Evolutionary conservation across 2,113 vertebrate genomes (phyloP).

Genomic region (Micronisus gabar): DNA sequence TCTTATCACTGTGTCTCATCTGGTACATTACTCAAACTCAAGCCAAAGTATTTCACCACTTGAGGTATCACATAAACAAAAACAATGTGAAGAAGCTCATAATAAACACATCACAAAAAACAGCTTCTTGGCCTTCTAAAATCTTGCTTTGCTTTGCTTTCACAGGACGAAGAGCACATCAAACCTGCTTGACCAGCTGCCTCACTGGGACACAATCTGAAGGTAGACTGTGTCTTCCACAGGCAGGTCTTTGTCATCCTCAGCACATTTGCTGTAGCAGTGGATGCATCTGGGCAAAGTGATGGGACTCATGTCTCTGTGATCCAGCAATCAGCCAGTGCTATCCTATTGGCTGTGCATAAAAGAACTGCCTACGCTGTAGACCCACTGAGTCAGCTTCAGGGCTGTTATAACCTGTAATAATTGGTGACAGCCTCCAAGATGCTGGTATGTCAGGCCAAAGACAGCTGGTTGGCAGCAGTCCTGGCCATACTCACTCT

Average conservation of each 20-base stretch:
- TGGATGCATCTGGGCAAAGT: neutral
- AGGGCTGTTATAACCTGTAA: neutral
- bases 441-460: neutral
- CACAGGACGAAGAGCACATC: neutral
- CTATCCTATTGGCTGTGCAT: neutral
- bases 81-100: neutral
- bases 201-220: neutral
- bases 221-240: neutral
- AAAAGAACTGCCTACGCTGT: neutral
- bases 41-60: neutral
- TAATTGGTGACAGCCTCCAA: neutral
- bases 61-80: neutral
- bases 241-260: neutral
- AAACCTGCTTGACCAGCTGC: neutral
- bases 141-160: neutral
- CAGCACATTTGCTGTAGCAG: neutral
- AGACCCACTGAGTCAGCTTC: neutral
- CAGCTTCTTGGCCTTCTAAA: neutral
- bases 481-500: neutral
- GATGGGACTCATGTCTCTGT: neutral
- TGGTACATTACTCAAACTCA: neutral
- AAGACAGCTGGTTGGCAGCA: neutral
- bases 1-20: slow-evolving; percentile 15
- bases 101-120: neutral
- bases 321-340: neutral